Evolutionary conservation across 2,797 vertebrate species (phyloP).

Genomic region (Trichosurus vulpecula): DNA sequence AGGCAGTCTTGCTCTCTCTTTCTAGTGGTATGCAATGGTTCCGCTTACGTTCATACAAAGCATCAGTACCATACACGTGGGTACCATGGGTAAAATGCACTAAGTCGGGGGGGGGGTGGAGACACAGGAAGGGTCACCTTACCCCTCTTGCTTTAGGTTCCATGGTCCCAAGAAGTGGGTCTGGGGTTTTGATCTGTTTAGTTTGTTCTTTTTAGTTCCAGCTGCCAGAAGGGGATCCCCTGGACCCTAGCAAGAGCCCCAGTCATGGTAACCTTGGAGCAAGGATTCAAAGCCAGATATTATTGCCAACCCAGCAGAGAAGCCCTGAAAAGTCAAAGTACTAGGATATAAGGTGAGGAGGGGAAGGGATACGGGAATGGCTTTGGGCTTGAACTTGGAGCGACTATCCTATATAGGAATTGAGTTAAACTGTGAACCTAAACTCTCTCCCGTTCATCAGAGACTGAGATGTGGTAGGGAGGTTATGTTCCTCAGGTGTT

Average conservation of each 20-base stretch:
- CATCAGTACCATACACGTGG: background rate
- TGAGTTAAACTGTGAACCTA: background rate
- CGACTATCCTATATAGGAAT: background rate
- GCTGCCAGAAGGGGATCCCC: background rate
- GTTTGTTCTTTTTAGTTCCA: background rate
- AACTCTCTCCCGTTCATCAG: background rate
- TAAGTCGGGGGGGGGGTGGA: background rate
- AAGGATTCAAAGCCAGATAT: background rate
- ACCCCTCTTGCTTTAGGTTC: background rate
- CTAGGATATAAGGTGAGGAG: background rate
- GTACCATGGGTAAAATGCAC: background rate
- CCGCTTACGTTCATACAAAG: background rate
- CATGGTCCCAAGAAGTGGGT: background rate
- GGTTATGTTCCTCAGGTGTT: background rate
- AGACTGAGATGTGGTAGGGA: background rate
- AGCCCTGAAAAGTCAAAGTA: background rate
- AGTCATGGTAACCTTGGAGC: background rate
- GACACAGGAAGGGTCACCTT: background rate
- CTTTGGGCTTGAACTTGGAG: background rate
- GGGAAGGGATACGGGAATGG: background rate
- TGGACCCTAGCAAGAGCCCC: background rate
- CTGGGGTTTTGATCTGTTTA: background rate
- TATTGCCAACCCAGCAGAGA: background rate
- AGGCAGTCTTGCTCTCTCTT: background rate
- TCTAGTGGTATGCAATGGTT: background rate